Percentiles rank a stretch among this genome's conserved stretches.
These are phyloP conservation scores for Drosophila sulfurigaster DNA, from an alignment of 1,140 invertebrate genomes.

Conservation along the genomic window DNA sequence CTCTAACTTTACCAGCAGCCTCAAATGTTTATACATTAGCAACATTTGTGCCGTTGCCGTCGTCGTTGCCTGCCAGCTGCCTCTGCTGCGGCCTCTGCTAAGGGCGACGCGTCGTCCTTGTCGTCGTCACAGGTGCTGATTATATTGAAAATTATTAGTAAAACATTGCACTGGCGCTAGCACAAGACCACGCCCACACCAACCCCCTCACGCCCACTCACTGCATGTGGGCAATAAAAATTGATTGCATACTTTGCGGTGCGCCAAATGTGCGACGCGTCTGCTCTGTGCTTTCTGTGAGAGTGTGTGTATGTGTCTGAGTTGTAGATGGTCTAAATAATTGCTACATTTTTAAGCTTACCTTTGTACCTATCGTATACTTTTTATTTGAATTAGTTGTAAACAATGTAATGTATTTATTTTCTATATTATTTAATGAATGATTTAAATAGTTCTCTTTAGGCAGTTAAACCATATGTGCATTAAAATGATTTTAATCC, in stretches of 20 bases:
- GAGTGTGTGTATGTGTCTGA: background rate
- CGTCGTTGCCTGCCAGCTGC: background rate
- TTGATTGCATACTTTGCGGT: slow-evolving; percentile 77
- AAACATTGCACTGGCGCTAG: slow-evolving; percentile 64
- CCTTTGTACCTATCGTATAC: background rate
- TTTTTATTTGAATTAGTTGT: too few relatives aligned
- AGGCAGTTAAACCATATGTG: too few relatives aligned
- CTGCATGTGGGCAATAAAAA: slow-evolving; percentile 76
- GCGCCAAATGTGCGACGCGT: slow-evolving; percentile 49
- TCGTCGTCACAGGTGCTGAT: slow-evolving; percentile 74
- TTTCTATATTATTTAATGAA: too few relatives aligned
- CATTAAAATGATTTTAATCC: too few relatives aligned
- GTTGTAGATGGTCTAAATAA: slow-evolving; percentile 1
- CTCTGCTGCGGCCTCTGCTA: slow-evolving; percentile 6
- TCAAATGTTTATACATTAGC: slow-evolving; percentile 80
- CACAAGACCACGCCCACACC: background rate
- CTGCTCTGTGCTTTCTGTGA: slow-evolving; percentile 5
- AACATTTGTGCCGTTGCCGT: slow-evolving; percentile 63
- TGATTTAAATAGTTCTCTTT: too few relatives aligned
- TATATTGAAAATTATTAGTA: slow-evolving; percentile 81
- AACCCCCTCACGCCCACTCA: slow-evolving; percentile 20
- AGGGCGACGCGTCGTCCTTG: slow-evolving; percentile 16
- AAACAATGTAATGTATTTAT: too few relatives aligned
- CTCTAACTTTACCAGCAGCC: slow-evolving; percentile 36
- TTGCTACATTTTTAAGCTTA: background rate